phyloP scores from a whole-genome alignment of 37 sponge, comb jelly and placozoan species.

The Agelas oroides region DNA sequence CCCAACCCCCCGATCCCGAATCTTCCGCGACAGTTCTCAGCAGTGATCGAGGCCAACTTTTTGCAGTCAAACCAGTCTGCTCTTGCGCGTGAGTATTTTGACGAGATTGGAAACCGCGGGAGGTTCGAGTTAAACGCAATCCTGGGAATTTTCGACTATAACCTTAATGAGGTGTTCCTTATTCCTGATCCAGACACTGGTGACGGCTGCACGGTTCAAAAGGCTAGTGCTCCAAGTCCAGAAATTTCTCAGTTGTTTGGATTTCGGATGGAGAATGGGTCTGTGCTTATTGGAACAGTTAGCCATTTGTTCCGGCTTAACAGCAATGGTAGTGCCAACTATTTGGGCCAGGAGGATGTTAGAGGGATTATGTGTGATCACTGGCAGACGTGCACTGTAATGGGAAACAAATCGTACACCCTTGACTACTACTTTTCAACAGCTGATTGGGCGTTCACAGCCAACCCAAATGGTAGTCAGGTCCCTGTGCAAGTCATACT shows the following conservation, averaged over 20 bases:
- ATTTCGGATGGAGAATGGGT: conserved; percentile 11
- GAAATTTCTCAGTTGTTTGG: conserved; percentile 21
- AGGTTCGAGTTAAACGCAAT: conserved; percentile 15
- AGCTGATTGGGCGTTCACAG: background rate
- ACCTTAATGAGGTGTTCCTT: conserved; percentile 31
- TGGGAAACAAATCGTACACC: background rate
- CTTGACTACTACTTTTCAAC: conserved; percentile 61
- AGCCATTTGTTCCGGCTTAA: background rate
- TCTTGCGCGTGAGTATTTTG: conserved; percentile 40
- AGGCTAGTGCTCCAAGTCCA: background rate
- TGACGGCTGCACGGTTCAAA: conserved; percentile 24
- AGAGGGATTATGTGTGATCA: conserved; percentile 49
- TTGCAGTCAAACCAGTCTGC: background rate
- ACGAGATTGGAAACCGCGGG: conserved; percentile 53
- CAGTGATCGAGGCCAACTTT: conserved; percentile 39
- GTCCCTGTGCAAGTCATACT: conserved; percentile 17
- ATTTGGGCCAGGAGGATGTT: conserved; percentile 30
- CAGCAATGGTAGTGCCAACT: background rate
- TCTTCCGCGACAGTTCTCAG: conserved; percentile 56
- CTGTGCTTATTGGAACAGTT: conserved; percentile 44
- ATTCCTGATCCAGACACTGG: conserved; percentile 7
- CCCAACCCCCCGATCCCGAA: conserved; percentile 20
- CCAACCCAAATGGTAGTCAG: background rate
- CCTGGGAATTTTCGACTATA: conserved; percentile 24
- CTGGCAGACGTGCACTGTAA: conserved; percentile 52